Evolutionary conservation across 1,140 invertebrate genomes (phyloP), one percentile per base, ranked within the genome.

Genomic region (Arctopsyche grandis): DNA sequence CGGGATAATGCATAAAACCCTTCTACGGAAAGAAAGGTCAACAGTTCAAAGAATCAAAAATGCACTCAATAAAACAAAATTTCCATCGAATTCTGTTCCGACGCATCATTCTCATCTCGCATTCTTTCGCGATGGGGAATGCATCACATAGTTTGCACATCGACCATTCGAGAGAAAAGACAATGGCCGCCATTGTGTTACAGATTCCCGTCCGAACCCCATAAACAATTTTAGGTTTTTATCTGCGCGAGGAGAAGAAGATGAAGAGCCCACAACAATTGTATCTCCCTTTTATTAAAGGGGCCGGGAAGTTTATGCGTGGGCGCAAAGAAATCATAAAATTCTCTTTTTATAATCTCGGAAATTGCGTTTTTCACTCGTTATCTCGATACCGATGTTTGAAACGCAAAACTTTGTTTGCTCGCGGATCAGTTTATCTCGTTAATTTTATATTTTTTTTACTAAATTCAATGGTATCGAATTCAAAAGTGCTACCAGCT

Each of bases 321-420:
- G 60, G 60, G 60, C 60, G 60, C 60, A 66, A 66, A 66, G 5
- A 66, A 7, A 66, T 66, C 60, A 22, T 66, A 66, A 66, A 66
- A 21, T 66, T 1, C 24, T 3, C 5, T 16, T 66, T 52, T 52
- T 26, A 66, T 22, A 66, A 66, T 66, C 60, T 66, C 60, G 16
- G 60, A 66, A 66, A 66, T 26, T 66, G 60, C 24, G 24, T 66
- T 21, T 66, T 22, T 66, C 14, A 14, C 48, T 52, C 48, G 48
- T 52, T 52, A 52, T 52, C 48, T 52, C 12, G 29, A 38, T 38
- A 38, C 48, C 12, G 48, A 14, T 52, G 48, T 12, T 3, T 52
- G 10, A 3, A 52, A 16, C 48, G 48, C 48, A 52, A 52, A 52
- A 52, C 16, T 14, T 12, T 52, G 48, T 52, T 52, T 52, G 12